Evolutionary conservation across 2,113 vertebrate genomes (phyloP).

Genomic region (Cinclus mexicanus): DNA sequence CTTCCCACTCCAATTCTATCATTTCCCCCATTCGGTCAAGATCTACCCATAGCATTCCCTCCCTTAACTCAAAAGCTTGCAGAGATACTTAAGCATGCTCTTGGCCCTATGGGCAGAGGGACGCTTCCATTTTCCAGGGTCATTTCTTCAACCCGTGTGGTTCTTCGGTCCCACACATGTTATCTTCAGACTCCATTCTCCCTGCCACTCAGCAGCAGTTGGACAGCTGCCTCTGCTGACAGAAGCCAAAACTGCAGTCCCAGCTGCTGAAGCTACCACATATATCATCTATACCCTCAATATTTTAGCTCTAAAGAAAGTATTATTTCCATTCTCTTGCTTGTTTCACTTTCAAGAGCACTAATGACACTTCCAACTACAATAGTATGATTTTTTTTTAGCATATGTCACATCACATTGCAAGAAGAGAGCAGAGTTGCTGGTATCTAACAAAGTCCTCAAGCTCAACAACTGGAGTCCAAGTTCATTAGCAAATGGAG

Average conservation of each 20-base stretch:
- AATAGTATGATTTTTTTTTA: not conserved
- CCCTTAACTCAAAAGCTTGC: not conserved
- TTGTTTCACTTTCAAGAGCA: not conserved
- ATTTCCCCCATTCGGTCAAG: accelerated
- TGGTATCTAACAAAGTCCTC: not conserved
- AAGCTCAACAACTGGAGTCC: not conserved
- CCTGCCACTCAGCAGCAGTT: not conserved
- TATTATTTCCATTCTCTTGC: not conserved
- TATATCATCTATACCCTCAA: accelerated
- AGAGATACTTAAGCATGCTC: not conserved
- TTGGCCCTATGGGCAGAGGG: not conserved
- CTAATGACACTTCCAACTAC: not conserved
- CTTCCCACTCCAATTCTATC: not conserved
- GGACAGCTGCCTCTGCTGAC: not conserved
- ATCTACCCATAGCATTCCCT: not conserved
- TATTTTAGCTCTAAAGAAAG: not conserved
- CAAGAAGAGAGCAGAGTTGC: not conserved
- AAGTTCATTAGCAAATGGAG: not conserved
- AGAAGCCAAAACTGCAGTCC: not conserved
- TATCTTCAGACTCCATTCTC: not conserved
- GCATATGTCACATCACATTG: not conserved
- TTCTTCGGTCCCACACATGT: not conserved
- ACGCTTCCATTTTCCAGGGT: not conserved
- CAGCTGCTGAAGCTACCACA: not conserved
- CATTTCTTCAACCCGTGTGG: not conserved